Evolutionary conservation across 1,140 invertebrate genomes (phyloP).

Genomic region (Drosophila melanica): DNA sequence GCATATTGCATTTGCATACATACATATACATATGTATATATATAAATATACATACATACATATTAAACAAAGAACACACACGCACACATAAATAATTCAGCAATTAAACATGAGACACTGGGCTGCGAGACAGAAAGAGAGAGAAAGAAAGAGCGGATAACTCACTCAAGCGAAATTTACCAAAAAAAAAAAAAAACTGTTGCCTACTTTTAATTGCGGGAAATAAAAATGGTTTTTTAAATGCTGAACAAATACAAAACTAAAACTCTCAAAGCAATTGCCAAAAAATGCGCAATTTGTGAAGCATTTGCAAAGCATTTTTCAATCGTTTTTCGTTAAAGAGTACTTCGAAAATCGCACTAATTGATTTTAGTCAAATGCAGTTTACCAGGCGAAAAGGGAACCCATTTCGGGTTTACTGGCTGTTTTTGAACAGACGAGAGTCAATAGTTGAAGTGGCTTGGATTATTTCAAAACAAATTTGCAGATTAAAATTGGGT

Average conservation of each 20-base stretch:
- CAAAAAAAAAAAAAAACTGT: constrained; percentile 30
- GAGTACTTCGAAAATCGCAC: constrained; percentile 42
- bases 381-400: constrained; percentile 23
- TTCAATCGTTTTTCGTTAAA: constrained; percentile 55
- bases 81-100: constrained; percentile 70
- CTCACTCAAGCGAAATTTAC: background rate
- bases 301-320: constrained; percentile 39
- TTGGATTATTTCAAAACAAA: background rate
- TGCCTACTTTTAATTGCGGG: constrained; percentile 40
- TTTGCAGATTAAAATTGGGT: too few species aligned
- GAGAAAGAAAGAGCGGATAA: background rate
- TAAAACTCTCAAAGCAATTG: constrained; percentile 12
- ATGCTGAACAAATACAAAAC: constrained; percentile 9
- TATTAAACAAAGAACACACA: constrained; percentile 19
- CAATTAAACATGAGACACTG: constrained; percentile 36
- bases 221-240: constrained; percentile 42
- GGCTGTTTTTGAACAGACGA: constrained; percentile 16
- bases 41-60: constrained; percentile 34
- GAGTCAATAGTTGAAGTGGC: background rate
- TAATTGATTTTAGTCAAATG: constrained; percentile 65
- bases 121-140: too few species aligned
- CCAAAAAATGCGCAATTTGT: constrained; percentile 24
- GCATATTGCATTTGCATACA: constrained; percentile 73
- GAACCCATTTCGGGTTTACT: background rate
- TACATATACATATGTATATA: constrained; percentile 42